Conservation (phyloP, 2,888 invertebrate species). For the Acleris emargana region DNA sequence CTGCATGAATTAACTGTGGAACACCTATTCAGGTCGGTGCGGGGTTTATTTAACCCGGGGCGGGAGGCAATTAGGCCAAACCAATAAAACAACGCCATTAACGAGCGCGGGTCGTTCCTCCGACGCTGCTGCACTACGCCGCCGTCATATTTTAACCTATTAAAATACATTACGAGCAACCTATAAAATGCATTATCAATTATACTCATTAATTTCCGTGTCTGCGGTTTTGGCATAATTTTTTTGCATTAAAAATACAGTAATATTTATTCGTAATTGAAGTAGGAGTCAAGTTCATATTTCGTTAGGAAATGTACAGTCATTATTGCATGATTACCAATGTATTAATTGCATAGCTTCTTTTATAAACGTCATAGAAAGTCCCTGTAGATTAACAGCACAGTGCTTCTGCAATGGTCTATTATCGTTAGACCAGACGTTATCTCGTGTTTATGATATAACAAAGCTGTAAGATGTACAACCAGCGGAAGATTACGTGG, state of each 20-base stretch:
- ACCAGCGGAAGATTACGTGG: slow-evolving; percentile 35
- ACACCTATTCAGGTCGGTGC: slow-evolving; percentile 63
- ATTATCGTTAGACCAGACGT: slow-evolving; percentile 28
- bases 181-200: slow-evolving; percentile 25
- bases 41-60: slow-evolving; percentile 66
- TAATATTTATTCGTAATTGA: not conserved
- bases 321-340: not conserved
- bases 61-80: slow-evolving; percentile 74
- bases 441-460: slow-evolving; percentile 33
- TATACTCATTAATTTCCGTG: slow-evolving; percentile 1
- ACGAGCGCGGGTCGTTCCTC: slow-evolving; percentile 61
- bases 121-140: slow-evolving; percentile 44
- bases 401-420: slow-evolving; percentile 18
- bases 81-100: slow-evolving; percentile 71
- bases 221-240: slow-evolving; percentile 7
- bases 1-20: slow-evolving; percentile 49
- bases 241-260: not conserved
- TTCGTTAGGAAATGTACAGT: not conserved
- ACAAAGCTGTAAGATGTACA: slow-evolving; percentile 34
- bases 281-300: no score
- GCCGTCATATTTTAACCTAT: slow-evolving; percentile 32
- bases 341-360: not conserved
- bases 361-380: slow-evolving; percentile 1
- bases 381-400: slow-evolving; percentile 27
- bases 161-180: slow-evolving; percentile 20